These are phyloP conservation scores for Abrostola tripartita DNA, from an alignment of 2,888 invertebrate genomes.

Conservation along the genomic window DNA sequence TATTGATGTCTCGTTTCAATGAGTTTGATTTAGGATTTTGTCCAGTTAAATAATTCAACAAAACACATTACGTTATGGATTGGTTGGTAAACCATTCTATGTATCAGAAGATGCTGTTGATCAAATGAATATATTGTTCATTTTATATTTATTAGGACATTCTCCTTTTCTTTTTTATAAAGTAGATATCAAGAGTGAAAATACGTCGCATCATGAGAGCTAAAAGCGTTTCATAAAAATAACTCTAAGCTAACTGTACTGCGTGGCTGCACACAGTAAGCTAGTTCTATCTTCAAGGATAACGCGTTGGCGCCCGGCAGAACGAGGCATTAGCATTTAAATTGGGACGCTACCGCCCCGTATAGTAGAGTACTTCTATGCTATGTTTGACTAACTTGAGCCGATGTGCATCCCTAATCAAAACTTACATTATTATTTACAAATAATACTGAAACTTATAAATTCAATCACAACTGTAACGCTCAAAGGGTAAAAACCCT, in stretches of 20 bases:
- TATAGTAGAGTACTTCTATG: conserved; percentile 46
- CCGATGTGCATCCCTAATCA: background rate
- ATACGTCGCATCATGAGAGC: conserved; percentile 6
- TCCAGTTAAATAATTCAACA: conserved; percentile 35
- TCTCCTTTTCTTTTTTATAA: background rate
- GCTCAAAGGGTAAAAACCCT: too few relatives aligned
- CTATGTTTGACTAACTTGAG: conserved; percentile 20
- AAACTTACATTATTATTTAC: background rate
- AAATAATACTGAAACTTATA: background rate
- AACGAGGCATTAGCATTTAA: conserved; percentile 78
- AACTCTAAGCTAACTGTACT: conserved; percentile 32
- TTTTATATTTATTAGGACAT: conserved; percentile 9
- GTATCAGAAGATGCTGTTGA: too few relatives aligned
- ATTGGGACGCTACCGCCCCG: conserved; percentile 61
- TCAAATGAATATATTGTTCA: background rate
- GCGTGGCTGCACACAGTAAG: conserved; percentile 64
- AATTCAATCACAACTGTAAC: too few relatives aligned
- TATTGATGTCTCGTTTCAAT: conserved; percentile 27
- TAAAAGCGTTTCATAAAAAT: conserved; percentile 28
- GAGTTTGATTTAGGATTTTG: conserved; percentile 25
- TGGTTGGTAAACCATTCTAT: background rate
- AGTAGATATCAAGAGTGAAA: conserved; percentile 2
- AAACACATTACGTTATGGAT: conserved; percentile 15
- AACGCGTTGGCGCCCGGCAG: conserved; percentile 65
- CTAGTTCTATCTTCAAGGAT: conserved; percentile 69